Conservation (phyloP, 2,888 invertebrate species). For the Agrotis puta region DNA sequence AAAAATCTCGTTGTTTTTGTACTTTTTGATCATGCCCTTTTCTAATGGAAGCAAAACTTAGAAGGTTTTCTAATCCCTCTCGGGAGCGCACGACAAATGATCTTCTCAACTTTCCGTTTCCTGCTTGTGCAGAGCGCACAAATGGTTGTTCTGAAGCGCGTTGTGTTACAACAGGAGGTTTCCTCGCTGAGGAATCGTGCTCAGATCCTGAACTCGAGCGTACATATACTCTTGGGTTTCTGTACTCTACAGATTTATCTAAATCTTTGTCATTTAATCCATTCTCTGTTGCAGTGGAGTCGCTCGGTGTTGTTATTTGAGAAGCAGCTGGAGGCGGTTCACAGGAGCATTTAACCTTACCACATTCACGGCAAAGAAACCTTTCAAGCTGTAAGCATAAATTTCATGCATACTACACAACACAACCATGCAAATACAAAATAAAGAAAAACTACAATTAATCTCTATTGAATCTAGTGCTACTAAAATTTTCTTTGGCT, state of each 20-base stretch:
- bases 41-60: slow-evolving; percentile 79
- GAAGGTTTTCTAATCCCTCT: slow-evolving; percentile 86
- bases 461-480: slow-evolving; percentile 39
- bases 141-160: slow-evolving; percentile 82
- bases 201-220: slow-evolving; percentile 80
- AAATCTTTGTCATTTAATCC: slow-evolving; percentile 62
- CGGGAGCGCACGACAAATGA: slow-evolving; percentile 87
- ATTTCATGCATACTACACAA: slow-evolving; percentile 90
- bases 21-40: slow-evolving; percentile 80
- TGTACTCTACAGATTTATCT: slow-evolving; percentile 76
- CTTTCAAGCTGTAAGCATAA: slow-evolving; percentile 94
- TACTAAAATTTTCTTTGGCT: slow-evolving; percentile 17
- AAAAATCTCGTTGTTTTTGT: slow-evolving; percentile 65
- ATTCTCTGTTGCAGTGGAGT: slow-evolving; percentile 57
- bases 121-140: slow-evolving; percentile 77
- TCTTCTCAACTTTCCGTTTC: slow-evolving; percentile 84
- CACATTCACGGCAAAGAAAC: slow-evolving; percentile 94
- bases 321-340: slow-evolving; percentile 71
- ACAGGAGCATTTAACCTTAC: slow-evolving; percentile 93
- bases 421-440: slow-evolving; percentile 82
- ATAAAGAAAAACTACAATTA: slow-evolving; percentile 56
- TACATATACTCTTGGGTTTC: slow-evolving; percentile 72
- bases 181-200: slow-evolving; percentile 60
- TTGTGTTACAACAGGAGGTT: slow-evolving; percentile 68
- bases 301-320: slow-evolving; percentile 62